These are phyloP conservation scores for Autographa gamma DNA, from an alignment of 2,888 invertebrate species.

Conservation along the genomic window DNA sequence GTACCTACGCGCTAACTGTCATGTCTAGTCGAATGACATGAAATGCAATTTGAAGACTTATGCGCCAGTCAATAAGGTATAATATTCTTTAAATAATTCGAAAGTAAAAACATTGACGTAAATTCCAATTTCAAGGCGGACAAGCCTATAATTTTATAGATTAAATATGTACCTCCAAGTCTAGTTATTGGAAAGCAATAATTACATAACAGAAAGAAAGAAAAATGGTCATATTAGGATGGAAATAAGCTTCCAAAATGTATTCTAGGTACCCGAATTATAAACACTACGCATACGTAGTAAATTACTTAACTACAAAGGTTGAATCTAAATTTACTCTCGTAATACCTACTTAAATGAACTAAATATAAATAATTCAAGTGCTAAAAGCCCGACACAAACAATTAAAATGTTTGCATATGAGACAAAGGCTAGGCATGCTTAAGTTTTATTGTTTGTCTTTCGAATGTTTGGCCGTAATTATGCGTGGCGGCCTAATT, in stretches of 20 bases:
- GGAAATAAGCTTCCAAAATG: no score
- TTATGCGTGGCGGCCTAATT: slow-evolving; percentile 39
- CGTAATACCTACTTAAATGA: neutral
- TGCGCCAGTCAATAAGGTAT: neutral
- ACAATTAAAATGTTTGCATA: slow-evolving; percentile 28
- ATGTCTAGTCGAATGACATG: neutral
- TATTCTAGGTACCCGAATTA: no score
- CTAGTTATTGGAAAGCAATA: no score
- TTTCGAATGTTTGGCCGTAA: slow-evolving; percentile 32
- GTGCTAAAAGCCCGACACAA: slow-evolving; percentile 2
- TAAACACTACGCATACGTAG: no score
- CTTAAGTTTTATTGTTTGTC: slow-evolving; percentile 35
- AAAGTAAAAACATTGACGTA: neutral
- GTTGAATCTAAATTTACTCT: no score
- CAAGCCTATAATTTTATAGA: neutral
- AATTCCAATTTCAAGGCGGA: neutral
- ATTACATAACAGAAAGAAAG: no score
- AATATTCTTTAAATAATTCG: neutral
- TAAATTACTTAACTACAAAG: no score
- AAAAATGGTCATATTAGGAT: no score
- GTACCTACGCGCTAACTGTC: slow-evolving; percentile 7
- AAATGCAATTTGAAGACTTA: neutral
- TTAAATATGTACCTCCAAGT: no score
- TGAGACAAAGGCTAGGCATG: slow-evolving; percentile 38
- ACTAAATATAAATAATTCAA: slow-evolving; percentile 2